Conservation (phyloP, 2,797 vertebrate genomes). For the Xyrichtys novacula region DNA sequence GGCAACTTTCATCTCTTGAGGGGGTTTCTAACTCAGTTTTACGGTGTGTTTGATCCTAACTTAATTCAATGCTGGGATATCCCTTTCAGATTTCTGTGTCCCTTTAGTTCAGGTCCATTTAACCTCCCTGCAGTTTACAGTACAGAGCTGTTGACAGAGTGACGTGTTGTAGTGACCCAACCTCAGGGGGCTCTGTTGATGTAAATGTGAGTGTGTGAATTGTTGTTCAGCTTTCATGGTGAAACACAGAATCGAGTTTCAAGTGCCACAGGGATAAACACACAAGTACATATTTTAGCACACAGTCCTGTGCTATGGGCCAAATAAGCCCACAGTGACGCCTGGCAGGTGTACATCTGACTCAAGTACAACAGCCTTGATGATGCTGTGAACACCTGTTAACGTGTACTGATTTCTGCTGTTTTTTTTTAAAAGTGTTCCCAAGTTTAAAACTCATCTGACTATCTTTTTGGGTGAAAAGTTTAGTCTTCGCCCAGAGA, state of each 20-base stretch:
- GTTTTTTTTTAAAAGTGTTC: slow-evolving; percentile 31
- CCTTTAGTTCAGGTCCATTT: slow-evolving; percentile 36
- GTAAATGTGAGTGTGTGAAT: slow-evolving; percentile 6
- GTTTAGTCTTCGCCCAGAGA: slow-evolving; percentile 42
- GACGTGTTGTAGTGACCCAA: slow-evolving; percentile 21
- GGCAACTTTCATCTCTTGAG: too few species aligned
- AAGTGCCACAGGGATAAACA: slow-evolving; percentile 5
- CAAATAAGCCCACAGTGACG: slow-evolving; percentile 30
- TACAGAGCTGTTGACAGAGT: slow-evolving; percentile 59
- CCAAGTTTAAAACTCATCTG: slow-evolving; percentile 17
- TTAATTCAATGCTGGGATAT: too few species aligned
- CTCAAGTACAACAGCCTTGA: slow-evolving; percentile 67
- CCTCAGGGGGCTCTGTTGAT: slow-evolving; percentile 17
- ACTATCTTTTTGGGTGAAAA: slow-evolving; percentile 36
- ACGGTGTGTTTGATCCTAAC: too few species aligned
- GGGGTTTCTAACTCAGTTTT: too few species aligned
- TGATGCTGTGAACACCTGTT: slow-evolving; percentile 49
- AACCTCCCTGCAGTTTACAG: slow-evolving; percentile 57
- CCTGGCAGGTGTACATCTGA: slow-evolving; percentile 71
- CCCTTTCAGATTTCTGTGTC: too few species aligned
- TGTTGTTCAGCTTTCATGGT: not conserved
- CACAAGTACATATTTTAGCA: not conserved
- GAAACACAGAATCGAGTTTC: slow-evolving; percentile 16
- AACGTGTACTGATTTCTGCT: slow-evolving; percentile 42
- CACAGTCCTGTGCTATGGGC: slow-evolving; percentile 45